Conservation (phyloP, 2,113 vertebrate species). For the Apteryx mantelli region DNA sequence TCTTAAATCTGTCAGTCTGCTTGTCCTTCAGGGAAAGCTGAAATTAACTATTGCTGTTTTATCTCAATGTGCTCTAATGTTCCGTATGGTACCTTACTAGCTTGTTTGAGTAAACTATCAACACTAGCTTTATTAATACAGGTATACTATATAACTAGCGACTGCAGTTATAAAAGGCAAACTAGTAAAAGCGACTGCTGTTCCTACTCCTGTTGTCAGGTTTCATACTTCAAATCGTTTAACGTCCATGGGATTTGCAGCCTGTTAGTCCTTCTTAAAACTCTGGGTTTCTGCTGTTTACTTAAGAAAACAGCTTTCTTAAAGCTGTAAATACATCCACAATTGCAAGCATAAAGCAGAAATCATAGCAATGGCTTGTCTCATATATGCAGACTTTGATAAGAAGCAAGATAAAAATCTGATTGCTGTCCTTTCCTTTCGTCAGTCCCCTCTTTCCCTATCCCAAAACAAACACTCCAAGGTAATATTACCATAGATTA, state of each 20-base stretch:
- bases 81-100: not conserved
- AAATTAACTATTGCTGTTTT: not conserved
- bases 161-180: not conserved
- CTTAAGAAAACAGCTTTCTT: not conserved
- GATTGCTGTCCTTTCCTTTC: not conserved
- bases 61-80: not conserved
- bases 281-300: not conserved
- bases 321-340: not conserved
- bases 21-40: not conserved
- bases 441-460: not conserved
- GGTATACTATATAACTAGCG: not conserved
- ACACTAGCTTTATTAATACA: not conserved
- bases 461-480: not conserved
- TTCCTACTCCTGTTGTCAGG: not conserved
- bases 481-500: not conserved
- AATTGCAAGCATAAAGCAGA: not conserved
- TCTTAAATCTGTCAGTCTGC: not conserved
- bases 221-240: not conserved
- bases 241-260: not conserved
- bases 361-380: not conserved
- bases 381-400: not conserved
- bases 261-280: not conserved
- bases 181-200: not conserved
- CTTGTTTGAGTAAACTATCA: rapidly evolving
- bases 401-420: not conserved